Evolutionary conservation across 2,113 vertebrate species (phyloP).

Genomic region (Myrmecobius fasciatus): DNA sequence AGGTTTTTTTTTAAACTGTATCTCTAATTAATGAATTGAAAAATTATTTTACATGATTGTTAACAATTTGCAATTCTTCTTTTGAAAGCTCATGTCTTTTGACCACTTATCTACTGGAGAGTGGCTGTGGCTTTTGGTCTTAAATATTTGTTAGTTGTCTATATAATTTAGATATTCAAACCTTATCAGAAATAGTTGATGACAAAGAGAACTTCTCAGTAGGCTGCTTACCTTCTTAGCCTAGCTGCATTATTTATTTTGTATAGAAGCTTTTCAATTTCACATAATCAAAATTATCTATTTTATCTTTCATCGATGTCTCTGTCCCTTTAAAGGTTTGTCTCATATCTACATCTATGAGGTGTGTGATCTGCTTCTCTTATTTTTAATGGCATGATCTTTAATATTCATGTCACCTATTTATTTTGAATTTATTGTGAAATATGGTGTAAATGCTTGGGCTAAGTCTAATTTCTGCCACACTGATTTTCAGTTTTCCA

Average conservation of each 20-base stretch:
- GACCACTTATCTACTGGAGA: background rate
- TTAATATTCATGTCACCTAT: background rate
- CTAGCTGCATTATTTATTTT: background rate
- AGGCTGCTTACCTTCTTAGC: background rate
- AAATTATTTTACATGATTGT: background rate
- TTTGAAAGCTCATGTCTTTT: background rate
- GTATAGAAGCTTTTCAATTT: background rate
- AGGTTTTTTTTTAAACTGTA: background rate
- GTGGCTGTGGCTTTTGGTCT: background rate
- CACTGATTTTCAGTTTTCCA: background rate
- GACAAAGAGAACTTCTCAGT: background rate
- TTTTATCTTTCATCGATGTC: background rate
- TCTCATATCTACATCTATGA: background rate
- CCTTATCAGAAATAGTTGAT: background rate
- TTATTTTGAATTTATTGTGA: background rate
- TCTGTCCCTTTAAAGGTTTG: background rate
- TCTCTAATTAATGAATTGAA: background rate
- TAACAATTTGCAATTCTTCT: background rate
- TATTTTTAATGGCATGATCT: background rate
- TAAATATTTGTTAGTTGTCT: background rate
- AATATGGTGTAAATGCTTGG: background rate
- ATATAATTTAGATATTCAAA: background rate
- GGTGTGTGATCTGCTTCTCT: background rate
- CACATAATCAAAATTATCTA: background rate
- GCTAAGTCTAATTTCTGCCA: background rate